Evolutionary conservation across 2,888 invertebrate genomes (phyloP).

Genomic region (Chloroclysta siterata): DNA sequence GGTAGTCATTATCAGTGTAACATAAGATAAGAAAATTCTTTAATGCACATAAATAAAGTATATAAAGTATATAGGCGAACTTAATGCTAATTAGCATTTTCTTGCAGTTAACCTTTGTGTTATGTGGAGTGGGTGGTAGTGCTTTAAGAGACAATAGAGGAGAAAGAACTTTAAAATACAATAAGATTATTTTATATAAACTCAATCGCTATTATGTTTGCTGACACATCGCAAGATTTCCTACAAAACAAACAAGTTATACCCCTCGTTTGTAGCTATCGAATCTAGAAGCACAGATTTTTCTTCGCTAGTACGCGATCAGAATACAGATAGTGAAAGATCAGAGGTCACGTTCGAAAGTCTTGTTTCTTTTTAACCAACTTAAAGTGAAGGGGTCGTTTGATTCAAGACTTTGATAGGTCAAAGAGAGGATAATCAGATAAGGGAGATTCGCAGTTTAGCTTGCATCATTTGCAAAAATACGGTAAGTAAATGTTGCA

Average conservation of each 20-base stretch:
- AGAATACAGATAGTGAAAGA: not conserved
- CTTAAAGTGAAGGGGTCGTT: not conserved
- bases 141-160: no score
- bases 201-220: not conserved
- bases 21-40: no score
- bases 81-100: no score
- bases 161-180: no score
- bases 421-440: constrained; percentile 1
- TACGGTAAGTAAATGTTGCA: not conserved
- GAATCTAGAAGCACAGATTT: not conserved
- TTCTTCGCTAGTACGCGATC: not conserved
- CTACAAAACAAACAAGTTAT: not conserved
- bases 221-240: not conserved
- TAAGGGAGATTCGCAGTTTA: not conserved
- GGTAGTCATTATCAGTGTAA: no score
- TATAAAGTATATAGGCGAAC: no score
- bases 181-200: no score
- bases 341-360: not conserved
- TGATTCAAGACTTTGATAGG: not conserved
- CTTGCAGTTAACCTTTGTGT: no score
- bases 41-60: no score
- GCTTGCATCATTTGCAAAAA: not conserved
- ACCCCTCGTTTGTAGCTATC: not conserved
- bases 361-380: not conserved
- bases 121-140: no score